These are phyloP conservation scores for Crenuchus spilurus DNA, from an alignment of 2,797 vertebrate species.

Conservation along the genomic window DNA sequence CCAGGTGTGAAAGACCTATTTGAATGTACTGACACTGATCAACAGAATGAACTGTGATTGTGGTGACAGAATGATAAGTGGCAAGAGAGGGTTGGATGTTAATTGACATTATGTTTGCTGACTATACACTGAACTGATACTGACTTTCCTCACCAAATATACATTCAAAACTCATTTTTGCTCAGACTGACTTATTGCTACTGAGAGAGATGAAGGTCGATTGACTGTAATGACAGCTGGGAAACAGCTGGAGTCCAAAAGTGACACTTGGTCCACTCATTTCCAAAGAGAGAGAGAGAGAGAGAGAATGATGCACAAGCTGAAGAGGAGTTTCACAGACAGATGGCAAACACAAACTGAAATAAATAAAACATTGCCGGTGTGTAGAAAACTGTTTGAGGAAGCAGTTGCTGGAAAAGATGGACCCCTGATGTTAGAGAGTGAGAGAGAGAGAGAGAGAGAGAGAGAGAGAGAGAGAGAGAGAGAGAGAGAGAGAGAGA, in stretches of 20 bases:
- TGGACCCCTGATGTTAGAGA: not conserved
- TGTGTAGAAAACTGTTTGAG: constrained; percentile 19
- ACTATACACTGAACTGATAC: constrained; percentile 7
- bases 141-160: not conserved
- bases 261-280: constrained; percentile 36
- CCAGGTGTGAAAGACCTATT: constrained; percentile 1
- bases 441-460: not conserved
- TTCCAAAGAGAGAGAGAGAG: constrained; percentile 42
- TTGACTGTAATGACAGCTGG: constrained; percentile 6
- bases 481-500: not conserved
- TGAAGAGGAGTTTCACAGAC: constrained; percentile 39
- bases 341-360: constrained; percentile 36
- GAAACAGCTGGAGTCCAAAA: constrained; percentile 43
- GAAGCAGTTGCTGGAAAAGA: constrained; percentile 20
- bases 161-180: constrained; percentile 3
- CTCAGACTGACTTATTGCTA: constrained; percentile 14
- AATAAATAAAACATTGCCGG: constrained; percentile 32
- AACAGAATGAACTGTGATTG: not conserved
- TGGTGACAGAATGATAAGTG: constrained; percentile 3
- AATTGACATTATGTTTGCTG: not conserved
- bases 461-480: not conserved
- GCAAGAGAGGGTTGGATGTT: not conserved
- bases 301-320: constrained; percentile 48
- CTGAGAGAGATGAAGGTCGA: not conserved
- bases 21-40: constrained; percentile 1